These are phyloP conservation scores for Dryobates pubescens DNA, from an alignment of 2,797 vertebrate genomes.

Conservation along the genomic window DNA sequence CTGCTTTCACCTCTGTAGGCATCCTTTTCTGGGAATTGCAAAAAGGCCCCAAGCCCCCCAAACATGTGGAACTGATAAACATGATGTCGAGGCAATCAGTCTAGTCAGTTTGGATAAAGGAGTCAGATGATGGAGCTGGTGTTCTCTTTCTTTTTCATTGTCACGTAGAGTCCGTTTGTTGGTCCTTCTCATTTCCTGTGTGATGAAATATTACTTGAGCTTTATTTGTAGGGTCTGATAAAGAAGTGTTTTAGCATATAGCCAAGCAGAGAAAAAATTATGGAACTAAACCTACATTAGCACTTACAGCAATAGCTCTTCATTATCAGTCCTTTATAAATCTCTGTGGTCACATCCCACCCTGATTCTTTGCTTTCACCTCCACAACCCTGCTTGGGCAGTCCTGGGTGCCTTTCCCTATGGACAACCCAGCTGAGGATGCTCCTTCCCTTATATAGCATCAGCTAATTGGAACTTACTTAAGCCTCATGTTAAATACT, in stretches of 20 bases:
- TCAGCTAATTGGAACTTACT: background rate
- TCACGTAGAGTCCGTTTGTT: slow-evolving; percentile 4
- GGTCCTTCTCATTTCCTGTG: background rate
- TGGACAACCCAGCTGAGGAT: background rate
- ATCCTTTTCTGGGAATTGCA: slow-evolving; percentile 27
- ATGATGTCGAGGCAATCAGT: slow-evolving; percentile 17
- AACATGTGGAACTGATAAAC: slow-evolving; percentile 38
- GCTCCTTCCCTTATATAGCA: background rate
- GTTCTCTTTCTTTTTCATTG: slow-evolving; percentile 4
- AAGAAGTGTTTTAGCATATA: background rate
- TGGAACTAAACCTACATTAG: background rate
- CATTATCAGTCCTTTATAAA: background rate
- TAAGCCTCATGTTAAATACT: slow-evolving; percentile 24
- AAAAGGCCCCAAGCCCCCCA: background rate
- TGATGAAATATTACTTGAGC: background rate
- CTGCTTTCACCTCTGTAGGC: slow-evolving; percentile 33
- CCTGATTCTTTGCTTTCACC: background rate
- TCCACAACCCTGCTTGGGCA: background rate
- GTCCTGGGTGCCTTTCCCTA: background rate
- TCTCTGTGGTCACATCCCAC: background rate
- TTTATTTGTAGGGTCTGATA: background rate
- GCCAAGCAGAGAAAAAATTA: background rate
- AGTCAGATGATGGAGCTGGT: background rate
- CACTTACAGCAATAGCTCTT: background rate
- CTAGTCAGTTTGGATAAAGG: slow-evolving; percentile 5